Percentiles rank a stretch among this genome's conserved stretches.
phyloP scores from a whole-genome alignment of 1,140 invertebrate species.

The Scaptomyza graminum region DNA sequence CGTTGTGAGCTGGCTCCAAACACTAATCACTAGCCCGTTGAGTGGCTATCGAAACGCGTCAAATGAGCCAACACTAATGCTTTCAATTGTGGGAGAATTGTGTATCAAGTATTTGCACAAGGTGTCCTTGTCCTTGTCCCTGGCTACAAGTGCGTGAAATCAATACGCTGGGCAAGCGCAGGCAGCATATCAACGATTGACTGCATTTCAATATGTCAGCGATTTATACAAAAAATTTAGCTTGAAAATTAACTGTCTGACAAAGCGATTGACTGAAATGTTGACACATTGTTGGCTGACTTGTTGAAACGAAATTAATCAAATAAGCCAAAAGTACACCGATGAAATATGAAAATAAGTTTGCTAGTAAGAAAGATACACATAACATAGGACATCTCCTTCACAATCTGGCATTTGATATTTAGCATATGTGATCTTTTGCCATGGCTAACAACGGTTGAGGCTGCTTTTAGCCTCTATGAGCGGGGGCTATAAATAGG shows the following conservation, averaged over 20 bases:
- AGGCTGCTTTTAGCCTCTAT: slow-evolving; percentile 12
- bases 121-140: slow-evolving; percentile 78
- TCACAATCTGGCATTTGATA: not conserved
- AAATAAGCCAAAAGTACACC: no score
- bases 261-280: not conserved
- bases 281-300: no score
- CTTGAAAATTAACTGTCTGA: not conserved
- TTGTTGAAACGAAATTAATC: no score
- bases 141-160: slow-evolving; percentile 42
- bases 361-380: no score
- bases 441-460: not conserved
- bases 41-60: slow-evolving; percentile 70
- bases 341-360: no score
- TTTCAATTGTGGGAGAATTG: slow-evolving; percentile 49
- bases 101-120: slow-evolving; percentile 68
- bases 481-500: slow-evolving; percentile 17
- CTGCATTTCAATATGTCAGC: not conserved
- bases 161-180: slow-evolving; percentile 35
- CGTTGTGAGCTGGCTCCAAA: not conserved
- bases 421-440: slow-evolving; percentile 2
- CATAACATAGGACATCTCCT: no score
- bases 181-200: not conserved
- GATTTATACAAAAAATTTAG: no score
- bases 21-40: slow-evolving; percentile 61
- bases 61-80: slow-evolving; percentile 55